These are phyloP conservation scores for Callithrix jacchus DNA, from an alignment of 2,113 vertebrate species.

Conservation along the genomic window DNA sequence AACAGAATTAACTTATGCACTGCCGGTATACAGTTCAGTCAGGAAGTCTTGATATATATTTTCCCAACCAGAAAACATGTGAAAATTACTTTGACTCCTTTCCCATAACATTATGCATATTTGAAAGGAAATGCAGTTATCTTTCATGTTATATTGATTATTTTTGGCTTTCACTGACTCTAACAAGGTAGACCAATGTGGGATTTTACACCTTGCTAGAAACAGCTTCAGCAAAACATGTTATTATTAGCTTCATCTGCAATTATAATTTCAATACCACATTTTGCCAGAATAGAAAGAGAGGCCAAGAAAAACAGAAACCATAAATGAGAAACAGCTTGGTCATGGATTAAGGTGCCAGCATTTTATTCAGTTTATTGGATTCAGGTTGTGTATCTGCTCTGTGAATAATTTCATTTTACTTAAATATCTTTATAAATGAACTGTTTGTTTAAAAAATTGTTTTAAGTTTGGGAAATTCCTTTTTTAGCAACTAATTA, in stretches of 20 bases:
- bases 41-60: constrained; percentile 54
- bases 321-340: constrained; percentile 24
- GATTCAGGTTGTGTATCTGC: neutral
- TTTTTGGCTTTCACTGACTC: constrained; percentile 59
- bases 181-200: constrained; percentile 49
- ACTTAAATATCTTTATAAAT: neutral
- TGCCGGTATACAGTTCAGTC: neutral
- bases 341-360: neutral
- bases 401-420: constrained; percentile 44
- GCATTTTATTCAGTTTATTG: constrained; percentile 34
- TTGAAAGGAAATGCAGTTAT: constrained; percentile 39
- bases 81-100: constrained; percentile 60
- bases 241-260: constrained; percentile 72
- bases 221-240: constrained; percentile 65
- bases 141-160: constrained; percentile 61
- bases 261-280: constrained; percentile 68
- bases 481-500: neutral
- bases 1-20: neutral
- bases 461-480: neutral
- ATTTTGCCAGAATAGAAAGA: constrained; percentile 9
- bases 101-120: constrained; percentile 42
- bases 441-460: neutral
- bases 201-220: constrained; percentile 69
- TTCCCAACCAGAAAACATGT: constrained; percentile 34
- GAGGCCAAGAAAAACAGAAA: constrained; percentile 62